phyloP scores from a whole-genome alignment of 2,113 vertebrate genomes.

The Trinectes maculatus region DNA sequence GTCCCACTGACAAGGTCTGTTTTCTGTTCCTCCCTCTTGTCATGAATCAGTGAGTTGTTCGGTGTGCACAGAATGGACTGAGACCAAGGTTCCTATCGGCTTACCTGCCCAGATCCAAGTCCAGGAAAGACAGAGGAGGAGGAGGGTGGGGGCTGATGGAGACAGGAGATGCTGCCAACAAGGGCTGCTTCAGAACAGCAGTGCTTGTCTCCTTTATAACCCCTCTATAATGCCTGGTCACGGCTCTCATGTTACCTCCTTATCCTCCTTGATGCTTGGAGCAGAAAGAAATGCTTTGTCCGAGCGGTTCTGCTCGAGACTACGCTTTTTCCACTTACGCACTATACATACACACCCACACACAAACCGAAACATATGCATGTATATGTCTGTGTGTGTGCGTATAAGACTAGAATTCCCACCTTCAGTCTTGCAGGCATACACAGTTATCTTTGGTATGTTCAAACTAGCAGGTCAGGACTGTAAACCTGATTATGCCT shows the following conservation, averaged over 20 bases:
- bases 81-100: constrained; percentile 56
- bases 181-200: constrained; percentile 63
- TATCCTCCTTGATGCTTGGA: constrained; percentile 52
- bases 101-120: constrained; percentile 62
- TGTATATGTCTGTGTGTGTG: neutral
- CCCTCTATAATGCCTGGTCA: constrained; percentile 54
- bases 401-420: neutral
- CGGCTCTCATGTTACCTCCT: constrained; percentile 65
- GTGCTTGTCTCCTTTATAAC: constrained; percentile 64
- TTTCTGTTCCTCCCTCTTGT: constrained; percentile 26
- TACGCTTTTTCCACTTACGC: constrained; percentile 41
- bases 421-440: constrained; percentile 44
- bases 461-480: constrained; percentile 53
- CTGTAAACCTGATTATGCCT: constrained; percentile 56
- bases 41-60: constrained; percentile 52
- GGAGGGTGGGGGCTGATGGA: constrained; percentile 17
- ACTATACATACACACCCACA: neutral
- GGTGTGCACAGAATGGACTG: constrained; percentile 38
- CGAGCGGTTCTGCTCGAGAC: constrained; percentile 50
- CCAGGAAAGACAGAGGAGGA: constrained; percentile 33
- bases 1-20: constrained; percentile 4
- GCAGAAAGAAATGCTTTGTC: constrained; percentile 78
- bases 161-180: constrained; percentile 51
- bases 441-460: constrained; percentile 59
- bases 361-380: constrained; percentile 7